phyloP scores from a whole-genome alignment of 2,888 invertebrate species.

The Watsonalla binaria region DNA sequence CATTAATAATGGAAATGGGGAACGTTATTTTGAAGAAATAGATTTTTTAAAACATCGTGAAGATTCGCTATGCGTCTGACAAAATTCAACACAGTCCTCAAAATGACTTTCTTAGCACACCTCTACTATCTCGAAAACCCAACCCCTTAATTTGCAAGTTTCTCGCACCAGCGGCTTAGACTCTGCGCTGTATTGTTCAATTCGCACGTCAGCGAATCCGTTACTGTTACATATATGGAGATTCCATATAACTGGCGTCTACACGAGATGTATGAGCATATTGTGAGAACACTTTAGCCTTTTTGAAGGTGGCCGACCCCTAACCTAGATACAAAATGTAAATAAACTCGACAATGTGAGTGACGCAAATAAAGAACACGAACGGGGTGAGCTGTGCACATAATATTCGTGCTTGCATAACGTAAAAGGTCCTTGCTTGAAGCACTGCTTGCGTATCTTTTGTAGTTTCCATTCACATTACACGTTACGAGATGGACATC shows the following conservation, averaged over 20 bases:
- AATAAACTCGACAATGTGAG: conserved; percentile 3
- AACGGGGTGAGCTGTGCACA: conserved; percentile 18
- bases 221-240: background rate
- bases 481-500: conserved; percentile 4
- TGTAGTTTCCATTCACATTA: conserved; percentile 28
- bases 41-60: too few relatives aligned
- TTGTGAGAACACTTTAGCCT: background rate
- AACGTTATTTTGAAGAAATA: too few relatives aligned
- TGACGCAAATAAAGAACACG: conserved; percentile 8
- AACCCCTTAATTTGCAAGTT: too few relatives aligned
- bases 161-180: too few relatives aligned
- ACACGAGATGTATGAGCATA: background rate
- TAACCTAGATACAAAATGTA: conserved; percentile 9
- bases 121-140: too few relatives aligned
- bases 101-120: too few relatives aligned
- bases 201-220: background rate
- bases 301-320: conserved; percentile 17
- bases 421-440: conserved; percentile 35
- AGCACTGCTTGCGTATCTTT: conserved; percentile 12
- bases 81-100: too few relatives aligned
- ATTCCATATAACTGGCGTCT: background rate
- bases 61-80: too few relatives aligned
- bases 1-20: too few relatives aligned
- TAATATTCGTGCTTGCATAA: conserved; percentile 39
- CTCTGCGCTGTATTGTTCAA: background rate